Evolutionary conservation across 2,797 vertebrate genomes (phyloP).

Genomic region (Dallia pectoralis): DNA sequence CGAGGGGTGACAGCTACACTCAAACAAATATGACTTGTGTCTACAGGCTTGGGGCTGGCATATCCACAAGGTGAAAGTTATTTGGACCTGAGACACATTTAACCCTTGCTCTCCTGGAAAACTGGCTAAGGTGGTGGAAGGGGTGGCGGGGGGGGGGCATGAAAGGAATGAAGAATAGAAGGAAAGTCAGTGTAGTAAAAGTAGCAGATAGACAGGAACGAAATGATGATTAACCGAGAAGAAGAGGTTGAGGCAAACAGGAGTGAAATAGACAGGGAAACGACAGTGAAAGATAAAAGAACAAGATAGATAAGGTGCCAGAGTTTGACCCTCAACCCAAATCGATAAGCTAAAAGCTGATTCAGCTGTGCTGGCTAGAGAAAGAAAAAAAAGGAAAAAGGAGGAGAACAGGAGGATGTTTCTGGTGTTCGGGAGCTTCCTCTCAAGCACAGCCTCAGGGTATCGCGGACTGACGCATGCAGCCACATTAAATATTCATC

Average conservation of each 20-base stretch:
- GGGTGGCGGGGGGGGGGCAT: neutral
- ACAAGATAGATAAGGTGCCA: neutral
- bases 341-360: slow-evolving; percentile 63
- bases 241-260: neutral
- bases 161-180: neutral
- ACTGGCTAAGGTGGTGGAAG: neutral
- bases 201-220: neutral
- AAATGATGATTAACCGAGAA: neutral
- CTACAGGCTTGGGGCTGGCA: neutral
- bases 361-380: slow-evolving; percentile 40
- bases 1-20: too few relatives aligned
- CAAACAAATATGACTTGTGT: too few relatives aligned
- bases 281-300: slow-evolving; percentile 3
- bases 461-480: slow-evolving; percentile 54
- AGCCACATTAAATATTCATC: slow-evolving; percentile 67
- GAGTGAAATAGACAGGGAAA: neutral
- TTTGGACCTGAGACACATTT: neutral
- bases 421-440: slow-evolving; percentile 18
- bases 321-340: slow-evolving; percentile 29
- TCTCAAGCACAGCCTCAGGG: slow-evolving; percentile 13
- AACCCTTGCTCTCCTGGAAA: neutral
- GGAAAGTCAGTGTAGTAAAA: neutral
- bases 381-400: slow-evolving; percentile 9
- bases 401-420: slow-evolving; percentile 19
- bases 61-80: slow-evolving; percentile 6